Evolutionary conservation across 92 coral and sea anemone genomes (phyloP).

Genomic region (Pocillopora meandrina): DNA sequence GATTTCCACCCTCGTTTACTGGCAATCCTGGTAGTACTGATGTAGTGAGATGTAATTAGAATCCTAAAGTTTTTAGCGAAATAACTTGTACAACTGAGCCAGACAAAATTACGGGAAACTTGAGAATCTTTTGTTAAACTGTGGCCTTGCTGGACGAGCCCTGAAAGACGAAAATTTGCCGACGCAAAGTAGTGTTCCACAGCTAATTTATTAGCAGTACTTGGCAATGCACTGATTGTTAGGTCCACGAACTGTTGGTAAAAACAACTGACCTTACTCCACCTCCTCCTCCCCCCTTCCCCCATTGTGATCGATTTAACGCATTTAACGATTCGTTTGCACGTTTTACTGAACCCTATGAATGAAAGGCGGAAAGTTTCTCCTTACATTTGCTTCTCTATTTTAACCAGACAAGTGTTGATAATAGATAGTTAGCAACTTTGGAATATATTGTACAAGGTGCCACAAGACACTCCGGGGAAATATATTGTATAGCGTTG

Average conservation of each 20-base stretch:
- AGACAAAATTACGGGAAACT: conserved; percentile 9
- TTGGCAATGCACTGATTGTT: neutral
- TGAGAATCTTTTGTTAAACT: neutral
- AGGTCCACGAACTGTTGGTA: too few relatives aligned
- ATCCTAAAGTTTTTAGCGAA: neutral
- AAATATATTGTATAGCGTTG: neutral
- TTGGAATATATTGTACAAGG: neutral
- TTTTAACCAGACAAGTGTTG: neutral
- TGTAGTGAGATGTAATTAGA: neutral
- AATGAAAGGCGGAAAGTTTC: neutral
- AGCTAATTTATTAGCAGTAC: neutral
- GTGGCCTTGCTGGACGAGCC: conserved; percentile 28
- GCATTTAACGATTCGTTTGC: neutral
- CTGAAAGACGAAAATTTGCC: neutral
- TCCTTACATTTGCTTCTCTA: neutral
- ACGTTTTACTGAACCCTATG: neutral
- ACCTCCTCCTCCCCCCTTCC: neutral
- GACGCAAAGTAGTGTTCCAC: neutral
- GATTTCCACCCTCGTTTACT: conserved; percentile 6
- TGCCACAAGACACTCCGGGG: neutral
- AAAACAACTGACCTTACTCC: too few relatives aligned
- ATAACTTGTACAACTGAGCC: neutral
- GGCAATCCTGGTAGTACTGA: neutral
- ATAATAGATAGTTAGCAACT: neutral
- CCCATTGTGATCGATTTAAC: neutral